Evolutionary conservation across 2,797 vertebrate species (phyloP), one percentile per base, ranked within the genome.

Genomic region (Acanthopagrus latus): DNA sequence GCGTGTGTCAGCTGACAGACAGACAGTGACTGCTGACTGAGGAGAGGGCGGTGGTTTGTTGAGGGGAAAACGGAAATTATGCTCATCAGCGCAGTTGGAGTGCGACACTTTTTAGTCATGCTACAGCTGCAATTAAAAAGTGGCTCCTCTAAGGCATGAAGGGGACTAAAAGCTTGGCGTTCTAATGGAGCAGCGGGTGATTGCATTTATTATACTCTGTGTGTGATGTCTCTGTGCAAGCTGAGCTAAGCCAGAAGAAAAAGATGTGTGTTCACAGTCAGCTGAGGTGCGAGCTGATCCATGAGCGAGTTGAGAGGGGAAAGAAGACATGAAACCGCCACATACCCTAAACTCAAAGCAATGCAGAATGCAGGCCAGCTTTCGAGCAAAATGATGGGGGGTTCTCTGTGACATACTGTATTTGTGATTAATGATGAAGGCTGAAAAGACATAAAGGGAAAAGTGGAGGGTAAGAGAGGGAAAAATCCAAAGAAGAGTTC

Each of bases 41-140:
- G 50, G 65, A 71, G 55, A 85, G 75, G 79, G 47, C 71, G 66
- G 64, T 2, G 2, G 65, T 47, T 47, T 41, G 46, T 76, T 27
- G 27, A 27, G 27, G 27, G 27, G 4, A 27, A 27, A 75, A 47
- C 33, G 56, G 83, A 82, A 83, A 85, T 78, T 66, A 78, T 25
- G 44, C 18, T 51, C 75, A 72, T 87, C 78, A 33, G 50, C n/a
- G 56, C 52, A 48, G 85, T 23, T 47, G 48, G 25, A 74, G 51
- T 11, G 17, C 46, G 64, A 76, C 68, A 66, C 52, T 76, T 78
- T 46, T 54, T 38, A 86, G 71, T 59, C 70, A 46, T 10, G 41
- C 65, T 27, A 44, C 23, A 51, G 69, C 63, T 11, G 71, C 64
- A 76, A 86, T 86, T 89, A 70, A 59, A 79, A 77, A 29, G 54